These are phyloP conservation scores for Homarus gammarus DNA, from an alignment of 2,888 invertebrate genomes.

Conservation along the genomic window DNA sequence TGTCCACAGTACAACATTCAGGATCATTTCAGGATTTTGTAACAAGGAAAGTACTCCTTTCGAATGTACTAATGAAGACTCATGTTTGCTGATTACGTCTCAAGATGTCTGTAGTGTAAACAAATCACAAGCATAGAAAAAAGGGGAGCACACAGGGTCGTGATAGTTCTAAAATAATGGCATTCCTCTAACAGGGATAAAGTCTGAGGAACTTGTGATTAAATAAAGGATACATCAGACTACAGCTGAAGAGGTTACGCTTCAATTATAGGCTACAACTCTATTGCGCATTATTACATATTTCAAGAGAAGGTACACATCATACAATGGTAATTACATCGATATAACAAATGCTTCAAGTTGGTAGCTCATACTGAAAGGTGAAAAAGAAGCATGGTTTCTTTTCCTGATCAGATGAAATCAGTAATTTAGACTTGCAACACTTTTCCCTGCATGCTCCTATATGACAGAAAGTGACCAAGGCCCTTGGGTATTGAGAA, in stretches of 20 bases:
- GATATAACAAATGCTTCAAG: neutral
- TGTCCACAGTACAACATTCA: constrained; percentile 23
- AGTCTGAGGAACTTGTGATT: constrained; percentile 6
- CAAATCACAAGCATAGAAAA: constrained; percentile 54
- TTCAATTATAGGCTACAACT: neutral
- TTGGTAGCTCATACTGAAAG: neutral
- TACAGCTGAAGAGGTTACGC: neutral
- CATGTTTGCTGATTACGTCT: constrained; percentile 36
- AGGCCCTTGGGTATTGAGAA: constrained; percentile 54
- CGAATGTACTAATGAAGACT: constrained; percentile 5
- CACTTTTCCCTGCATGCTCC: constrained; percentile 43
- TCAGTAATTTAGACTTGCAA: neutral
- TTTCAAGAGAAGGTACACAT: neutral
- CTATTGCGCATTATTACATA: neutral
- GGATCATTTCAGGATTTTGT: neutral
- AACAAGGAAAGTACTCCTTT: neutral
- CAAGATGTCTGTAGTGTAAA: constrained; percentile 51
- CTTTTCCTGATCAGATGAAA: neutral
- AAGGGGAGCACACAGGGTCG: constrained; percentile 63
- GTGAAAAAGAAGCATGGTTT: neutral
- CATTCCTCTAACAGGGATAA: neutral
- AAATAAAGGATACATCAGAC: neutral
- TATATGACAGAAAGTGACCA: constrained; percentile 15
- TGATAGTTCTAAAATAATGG: neutral
- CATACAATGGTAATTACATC: constrained; percentile 8